phyloP scores from a whole-genome alignment of 1,140 invertebrate species.

The Piezodorus guildinii region DNA sequence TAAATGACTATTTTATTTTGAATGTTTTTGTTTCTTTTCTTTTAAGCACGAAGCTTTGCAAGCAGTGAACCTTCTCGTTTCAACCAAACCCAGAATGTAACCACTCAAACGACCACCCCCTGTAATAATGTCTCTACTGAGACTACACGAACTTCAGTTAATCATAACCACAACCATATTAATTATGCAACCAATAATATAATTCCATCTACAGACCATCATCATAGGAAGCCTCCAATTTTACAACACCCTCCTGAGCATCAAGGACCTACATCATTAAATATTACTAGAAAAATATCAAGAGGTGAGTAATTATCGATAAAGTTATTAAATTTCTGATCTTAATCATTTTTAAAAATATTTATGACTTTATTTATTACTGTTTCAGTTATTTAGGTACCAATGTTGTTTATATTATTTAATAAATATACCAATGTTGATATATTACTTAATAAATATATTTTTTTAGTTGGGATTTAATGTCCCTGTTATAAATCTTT shows the following conservation, averaged over 20 bases:
- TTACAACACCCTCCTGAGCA: background rate
- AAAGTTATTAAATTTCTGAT: background rate
- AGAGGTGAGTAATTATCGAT: background rate
- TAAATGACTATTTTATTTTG: background rate
- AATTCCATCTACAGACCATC: slow-evolving; percentile 16
- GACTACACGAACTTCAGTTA: slow-evolving; percentile 32
- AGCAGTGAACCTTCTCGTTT: slow-evolving; percentile 4
- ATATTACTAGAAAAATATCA: slow-evolving; percentile 13
- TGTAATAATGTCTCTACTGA: slow-evolving; percentile 28
- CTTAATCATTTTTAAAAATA: too few relatives aligned
- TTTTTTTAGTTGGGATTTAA: too few relatives aligned
- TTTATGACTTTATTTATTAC: too few relatives aligned
- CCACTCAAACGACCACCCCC: background rate
- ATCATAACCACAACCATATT: slow-evolving; percentile 1
- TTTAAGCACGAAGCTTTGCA: background rate
- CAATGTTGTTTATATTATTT: too few relatives aligned
- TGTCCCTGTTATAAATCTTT: too few relatives aligned
- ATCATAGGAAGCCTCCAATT: slow-evolving; percentile 22
- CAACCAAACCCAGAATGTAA: background rate
- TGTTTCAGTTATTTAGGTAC: too few relatives aligned
- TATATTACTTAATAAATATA: too few relatives aligned
- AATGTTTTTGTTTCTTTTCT: background rate
- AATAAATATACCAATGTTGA: too few relatives aligned
- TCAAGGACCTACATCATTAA: background rate
- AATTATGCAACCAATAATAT: background rate